Base-by-base conservation (phyloP, 2,888 invertebrate species). In the Gymnoscelis rufifasciata region DNA sequence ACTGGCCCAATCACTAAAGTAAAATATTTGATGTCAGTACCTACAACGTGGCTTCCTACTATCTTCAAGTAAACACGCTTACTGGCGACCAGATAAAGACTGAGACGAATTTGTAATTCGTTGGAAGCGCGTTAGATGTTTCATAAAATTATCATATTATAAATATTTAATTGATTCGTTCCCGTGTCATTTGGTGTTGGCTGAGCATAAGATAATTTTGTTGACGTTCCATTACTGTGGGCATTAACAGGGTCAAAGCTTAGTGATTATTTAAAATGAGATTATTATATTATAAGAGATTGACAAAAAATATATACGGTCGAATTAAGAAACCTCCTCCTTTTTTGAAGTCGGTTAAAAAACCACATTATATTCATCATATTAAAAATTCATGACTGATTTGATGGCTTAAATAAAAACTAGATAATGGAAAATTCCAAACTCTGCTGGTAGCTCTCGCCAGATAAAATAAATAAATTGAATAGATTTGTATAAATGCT, bases 111-210 rank as follows among this genome's bases (percentile, higher is more conserved):
- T n/a, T 64, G 60, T 55, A 43, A 68, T 58, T 41, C 54, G 56
- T 50, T 56, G 50, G 42, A 40, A 49, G 52, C 55, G 56, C 54
- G 60, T 53, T 55, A 44, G 45, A 31, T 27, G 26, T 61, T 66
- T 57, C 51, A 54, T 65, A 62, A 57, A 41, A 74, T 77, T 75
- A 66, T 60, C 71, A 77, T 75, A 71, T 10, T 64, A 69, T 76
- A 49, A 74, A 76, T 74, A 68, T 53, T 60, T 62, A 63, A 68
- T 64, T 56, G 56, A 19, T 19, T 54, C 50, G 49, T 49, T 62
- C 62, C 60, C 50, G 35, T 64, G 55, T 63, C 59, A 56, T 57
- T 55, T 44, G 28, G 55, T 64, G 56, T 69, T 71, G 62, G 62
- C 57, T 54, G 55, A 60, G 57, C 57, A 57, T 58, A 51, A 57